Base-by-base conservation (phyloP, 2,113 vertebrate genomes). In the Heptranchias perlo region DNA sequence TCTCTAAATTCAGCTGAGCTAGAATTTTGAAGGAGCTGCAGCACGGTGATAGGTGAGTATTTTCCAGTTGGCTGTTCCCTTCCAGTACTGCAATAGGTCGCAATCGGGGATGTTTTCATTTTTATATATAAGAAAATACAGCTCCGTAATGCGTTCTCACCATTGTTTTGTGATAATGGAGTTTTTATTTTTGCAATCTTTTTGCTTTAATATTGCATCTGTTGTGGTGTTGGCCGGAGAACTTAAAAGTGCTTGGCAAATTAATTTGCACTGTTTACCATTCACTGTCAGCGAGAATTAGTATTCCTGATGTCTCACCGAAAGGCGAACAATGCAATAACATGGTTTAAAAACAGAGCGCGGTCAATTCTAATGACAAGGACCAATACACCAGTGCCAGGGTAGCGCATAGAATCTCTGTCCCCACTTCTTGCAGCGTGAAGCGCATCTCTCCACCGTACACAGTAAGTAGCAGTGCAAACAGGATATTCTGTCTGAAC, bases 41-140 rank as follows among this genome's bases (percentile, higher is more conserved):
- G 97, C 96, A 92, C 96, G 97, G 97, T 96, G 97, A 97, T 98
- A 99, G 98, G 99, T 99, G 98, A 99, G 98, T 97, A 97, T 65
- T 39, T 65, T 39, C 39, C 92, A 93, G 7, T 91, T 47, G 39
- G 47, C 25, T 44, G n/a, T 44, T 64, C 10, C 49, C 13, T 92
- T 58, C 31, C 49, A 14, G 49, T 54, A 16, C 87, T 92, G 52
- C 28, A 92, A 16, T 28, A 58, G 52, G 52, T 11, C 52, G 49
- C 31, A 64, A 0, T 35, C 18, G 6, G n/a, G 35, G 7, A 64
- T 39, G 91, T 23, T 61, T 14, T 35, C 2, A 54, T 89, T 87
- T 87, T 28, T 11, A 28, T 54, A 49, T 54, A 31, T 54, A 52
- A 52, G 58, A 54, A 89, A 3, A 31, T 44, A 39, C 44, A 52